Evolutionary conservation across 2,888 invertebrate species (phyloP).

Genomic region (Epinotia bilunana): DNA sequence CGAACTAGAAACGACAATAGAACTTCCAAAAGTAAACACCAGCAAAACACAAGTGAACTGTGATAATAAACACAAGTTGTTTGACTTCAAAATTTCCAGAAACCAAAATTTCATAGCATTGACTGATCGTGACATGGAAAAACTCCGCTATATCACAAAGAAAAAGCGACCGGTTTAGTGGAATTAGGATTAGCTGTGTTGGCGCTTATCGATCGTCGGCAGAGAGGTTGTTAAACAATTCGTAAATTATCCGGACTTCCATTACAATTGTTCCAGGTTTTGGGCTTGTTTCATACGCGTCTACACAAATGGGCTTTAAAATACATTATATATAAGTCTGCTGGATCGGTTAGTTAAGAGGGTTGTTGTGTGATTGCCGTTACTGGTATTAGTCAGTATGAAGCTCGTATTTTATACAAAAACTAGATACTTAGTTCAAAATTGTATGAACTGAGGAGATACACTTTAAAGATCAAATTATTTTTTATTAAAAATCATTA

Average conservation of each 20-base stretch:
- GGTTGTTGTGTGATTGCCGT: conserved; percentile 6
- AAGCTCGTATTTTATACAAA: conserved; percentile 12
- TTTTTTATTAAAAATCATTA: conserved; percentile 19
- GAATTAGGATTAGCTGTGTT: conserved; percentile 34
- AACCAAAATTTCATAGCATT: conserved; percentile 58
- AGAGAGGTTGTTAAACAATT: no score
- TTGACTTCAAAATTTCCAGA: conserved; percentile 61
- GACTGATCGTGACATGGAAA: conserved; percentile 62
- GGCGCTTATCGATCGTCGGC: not conserved
- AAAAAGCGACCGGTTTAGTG: conserved; percentile 48
- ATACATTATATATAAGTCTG: conserved; percentile 17
- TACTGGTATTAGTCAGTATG: conserved; percentile 19
- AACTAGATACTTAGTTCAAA: not conserved
- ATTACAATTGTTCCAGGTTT: not conserved
- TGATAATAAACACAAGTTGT: conserved; percentile 63
- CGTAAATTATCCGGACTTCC: not conserved
- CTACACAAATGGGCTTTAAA: conserved; percentile 18
- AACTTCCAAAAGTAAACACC: conserved; percentile 52
- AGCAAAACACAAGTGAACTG: conserved; percentile 58
- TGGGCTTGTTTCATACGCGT: not conserved
- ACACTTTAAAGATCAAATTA: not conserved
- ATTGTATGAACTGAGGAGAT: conserved; percentile 3
- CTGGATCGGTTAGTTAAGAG: conserved; percentile 3
- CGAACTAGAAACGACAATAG: conserved; percentile 47
- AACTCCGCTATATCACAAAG: conserved; percentile 60